Evolutionary conservation across 2,113 vertebrate genomes (phyloP).

Genomic region (Mus musculus): DNA sequence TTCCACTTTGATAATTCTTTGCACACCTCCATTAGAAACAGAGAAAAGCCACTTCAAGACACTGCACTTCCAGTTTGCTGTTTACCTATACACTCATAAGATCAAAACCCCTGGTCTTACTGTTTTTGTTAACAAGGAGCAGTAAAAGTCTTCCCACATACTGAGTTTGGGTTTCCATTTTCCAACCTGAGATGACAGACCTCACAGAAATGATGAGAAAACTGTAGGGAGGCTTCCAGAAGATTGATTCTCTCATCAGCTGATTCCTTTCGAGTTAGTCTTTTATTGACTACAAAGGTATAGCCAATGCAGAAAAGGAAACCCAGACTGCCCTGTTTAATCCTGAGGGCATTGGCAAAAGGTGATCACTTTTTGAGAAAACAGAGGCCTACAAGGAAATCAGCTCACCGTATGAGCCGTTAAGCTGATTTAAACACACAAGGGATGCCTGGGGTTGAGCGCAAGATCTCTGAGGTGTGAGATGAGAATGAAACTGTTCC

Average conservation of each 20-base stretch:
- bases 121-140: conserved; percentile 94
- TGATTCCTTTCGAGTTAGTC: conserved; percentile 99
- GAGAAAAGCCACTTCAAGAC: conserved; percentile 89
- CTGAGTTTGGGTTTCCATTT: conserved; percentile 95
- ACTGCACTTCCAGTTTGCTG: conserved; percentile 90
- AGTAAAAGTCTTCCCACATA: conserved; percentile 94
- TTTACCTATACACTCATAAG: conserved; percentile 91
- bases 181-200: conserved; percentile 96
- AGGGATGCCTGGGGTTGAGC: conserved; percentile 94
- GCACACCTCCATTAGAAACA: conserved; percentile 89
- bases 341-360: conserved; percentile 96
- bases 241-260: conserved; percentile 99
- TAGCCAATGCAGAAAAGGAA: conserved; percentile 92
- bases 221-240: conserved; percentile 98
- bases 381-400: conserved; percentile 98
- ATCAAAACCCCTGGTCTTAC: conserved; percentile 92
- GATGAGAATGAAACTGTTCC: conserved; percentile 93
- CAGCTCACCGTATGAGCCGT: conserved; percentile 93
- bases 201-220: conserved; percentile 98
- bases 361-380: conserved; percentile 99
- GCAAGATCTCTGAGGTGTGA: conserved; percentile 92
- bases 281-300: conserved; percentile 99
- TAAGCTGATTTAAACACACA: conserved; percentile 99
- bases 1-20: conserved; percentile 89
- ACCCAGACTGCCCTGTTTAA: conserved; percentile 96